Conservation (phyloP, 2,113 vertebrate species). For the Oncorhynchus mykiss region DNA sequence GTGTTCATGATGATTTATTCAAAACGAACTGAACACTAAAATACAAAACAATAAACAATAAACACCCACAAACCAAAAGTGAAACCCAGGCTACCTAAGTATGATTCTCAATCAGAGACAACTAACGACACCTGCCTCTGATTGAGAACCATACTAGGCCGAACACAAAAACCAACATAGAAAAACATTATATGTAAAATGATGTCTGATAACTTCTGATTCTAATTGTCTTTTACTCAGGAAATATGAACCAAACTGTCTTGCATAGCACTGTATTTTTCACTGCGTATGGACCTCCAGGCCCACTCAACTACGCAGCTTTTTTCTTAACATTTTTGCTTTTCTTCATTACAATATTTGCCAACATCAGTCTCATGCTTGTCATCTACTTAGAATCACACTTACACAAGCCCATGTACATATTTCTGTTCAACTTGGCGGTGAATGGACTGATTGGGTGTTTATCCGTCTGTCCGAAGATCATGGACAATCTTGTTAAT, state of each 20-base stretch:
- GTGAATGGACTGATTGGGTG: conserved; percentile 56
- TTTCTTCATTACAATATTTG: conserved; percentile 43
- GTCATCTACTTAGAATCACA: conserved; percentile 51
- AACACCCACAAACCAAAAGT: too few relatives aligned
- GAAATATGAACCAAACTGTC: conserved; percentile 9
- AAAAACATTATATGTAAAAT: too few relatives aligned
- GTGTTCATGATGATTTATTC: too few relatives aligned
- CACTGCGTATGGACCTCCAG: conserved; percentile 45
- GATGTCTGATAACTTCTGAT: too few relatives aligned
- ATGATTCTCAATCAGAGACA: too few relatives aligned
- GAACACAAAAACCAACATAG: too few relatives aligned
- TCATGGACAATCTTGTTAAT: conserved; percentile 52
- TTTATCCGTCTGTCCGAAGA: conserved; percentile 48
- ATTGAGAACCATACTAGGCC: too few relatives aligned
- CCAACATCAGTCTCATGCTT: conserved; percentile 44
- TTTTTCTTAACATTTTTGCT: conserved; percentile 42
- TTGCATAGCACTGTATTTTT: conserved; percentile 40
- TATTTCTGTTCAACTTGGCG: conserved; percentile 58
- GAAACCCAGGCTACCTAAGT: too few relatives aligned
- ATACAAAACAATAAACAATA: too few relatives aligned
- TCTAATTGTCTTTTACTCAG: not conserved
- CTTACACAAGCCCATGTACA: conserved; percentile 61
- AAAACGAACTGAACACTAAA: too few relatives aligned
- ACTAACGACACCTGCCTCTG: too few relatives aligned
- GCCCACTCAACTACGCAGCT: conserved; percentile 30